phyloP scores from a whole-genome alignment of 2,113 vertebrate genomes.

The Sminthopsis crassicaudata region DNA sequence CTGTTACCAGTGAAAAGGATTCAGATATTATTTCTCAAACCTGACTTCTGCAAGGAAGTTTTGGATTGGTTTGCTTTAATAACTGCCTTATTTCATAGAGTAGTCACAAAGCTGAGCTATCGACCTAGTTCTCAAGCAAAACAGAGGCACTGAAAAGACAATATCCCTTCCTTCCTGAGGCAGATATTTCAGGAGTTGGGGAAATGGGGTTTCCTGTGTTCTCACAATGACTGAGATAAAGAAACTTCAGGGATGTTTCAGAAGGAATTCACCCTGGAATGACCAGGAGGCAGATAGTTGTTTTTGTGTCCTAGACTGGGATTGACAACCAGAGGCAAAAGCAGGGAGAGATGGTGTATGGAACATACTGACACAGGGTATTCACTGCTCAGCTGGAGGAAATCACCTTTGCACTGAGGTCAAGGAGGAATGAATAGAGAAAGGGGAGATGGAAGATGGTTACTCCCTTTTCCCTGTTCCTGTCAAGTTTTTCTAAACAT shows the following conservation, averaged over 20 bases:
- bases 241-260: constrained; percentile 72
- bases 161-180: constrained; percentile 87
- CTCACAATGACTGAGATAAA: constrained; percentile 85
- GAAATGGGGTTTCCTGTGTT: constrained; percentile 86
- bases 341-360: background rate
- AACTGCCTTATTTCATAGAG: constrained; percentile 70
- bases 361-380: background rate
- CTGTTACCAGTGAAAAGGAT: constrained; percentile 59
- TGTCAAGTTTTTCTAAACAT: background rate
- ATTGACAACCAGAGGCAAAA: background rate
- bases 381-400: background rate
- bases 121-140: constrained; percentile 78
- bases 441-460: background rate
- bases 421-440: background rate
- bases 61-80: constrained; percentile 75
- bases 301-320: background rate
- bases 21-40: constrained; percentile 72
- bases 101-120: constrained; percentile 75
- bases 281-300: constrained; percentile 6
- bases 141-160: constrained; percentile 84
- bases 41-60: constrained; percentile 76
- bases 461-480: background rate
- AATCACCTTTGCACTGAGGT: background rate
- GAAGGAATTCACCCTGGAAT: constrained; percentile 64
- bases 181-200: constrained; percentile 87